Base-by-base conservation (phyloP, 2,888 invertebrate species). In the Oxyscelio sp. region DNA sequence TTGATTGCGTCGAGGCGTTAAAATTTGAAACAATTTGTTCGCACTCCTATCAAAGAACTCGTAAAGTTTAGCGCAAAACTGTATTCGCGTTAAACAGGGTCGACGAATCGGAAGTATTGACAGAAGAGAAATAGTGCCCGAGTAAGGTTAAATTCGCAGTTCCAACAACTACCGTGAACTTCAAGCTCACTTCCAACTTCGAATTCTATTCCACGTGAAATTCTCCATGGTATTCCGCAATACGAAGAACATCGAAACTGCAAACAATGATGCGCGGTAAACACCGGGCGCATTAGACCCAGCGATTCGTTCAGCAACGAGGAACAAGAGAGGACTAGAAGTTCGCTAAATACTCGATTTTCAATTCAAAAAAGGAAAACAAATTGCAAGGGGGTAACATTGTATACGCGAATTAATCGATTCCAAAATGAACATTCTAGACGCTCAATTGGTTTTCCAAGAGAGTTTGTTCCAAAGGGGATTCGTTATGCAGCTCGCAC, bases 21-120 rank as follows among this genome's bases (percentile, higher is more conserved):
- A 31, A 65, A 75, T 65, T 54, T 56, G 48, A 63, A 43, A 75
- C 65, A 56, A 34, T 56, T 59, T 40, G 59, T 50, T 61, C 59
- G 24, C 45, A 48, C 45, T 68, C n/a, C 19, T 43, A 48, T 11
- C 58, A 38, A 52, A 52, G 34, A 34, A 34, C 4, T 8, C 11
- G 34, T 21, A 34, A 65, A 65, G 19, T 65, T 50, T 34, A 17
- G 45, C 17, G 27, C 61, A 31, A 63, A 63, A 27, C 27, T 5
- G n/a, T 19, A 4, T 11, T 43, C 43, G 15, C 59, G 6, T 22
- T 24, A 24, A 24, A 24, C 22, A 15, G 11, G 17, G 8, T 21
- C 34, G 17, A 52, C 4, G 40, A 24, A 27, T 38, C 52, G 40
- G 65, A 66, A 52, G 34, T 66, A 66, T 66, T 66, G 66, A 66